These are phyloP conservation scores for Phrynocephalus vlangalii DNA, from an alignment of 2,797 vertebrate species.

Conservation along the genomic window DNA sequence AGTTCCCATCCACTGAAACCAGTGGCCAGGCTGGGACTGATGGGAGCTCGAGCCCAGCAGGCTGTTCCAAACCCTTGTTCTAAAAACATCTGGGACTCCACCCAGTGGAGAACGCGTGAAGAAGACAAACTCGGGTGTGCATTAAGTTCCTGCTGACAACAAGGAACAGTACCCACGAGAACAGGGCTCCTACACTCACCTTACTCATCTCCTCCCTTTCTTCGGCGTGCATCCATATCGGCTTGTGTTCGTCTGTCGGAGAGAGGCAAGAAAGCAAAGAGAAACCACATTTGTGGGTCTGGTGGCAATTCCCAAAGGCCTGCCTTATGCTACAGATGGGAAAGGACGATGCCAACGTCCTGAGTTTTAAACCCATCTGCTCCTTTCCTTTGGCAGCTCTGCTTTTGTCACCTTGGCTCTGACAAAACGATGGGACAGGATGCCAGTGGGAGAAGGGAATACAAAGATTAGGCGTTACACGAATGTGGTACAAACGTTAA, in stretches of 20 bases:
- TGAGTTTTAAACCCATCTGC: not conserved
- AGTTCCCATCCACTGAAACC: not conserved
- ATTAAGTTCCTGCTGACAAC: not conserved
- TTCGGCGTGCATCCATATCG: slow-evolving; percentile 99
- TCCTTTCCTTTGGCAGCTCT: not conserved
- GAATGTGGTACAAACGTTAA: not conserved
- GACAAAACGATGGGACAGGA: not conserved
- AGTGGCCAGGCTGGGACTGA: not conserved
- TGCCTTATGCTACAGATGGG: not conserved
- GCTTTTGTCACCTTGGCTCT: not conserved
- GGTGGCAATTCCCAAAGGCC: not conserved
- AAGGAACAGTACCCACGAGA: not conserved
- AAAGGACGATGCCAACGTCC: not conserved
- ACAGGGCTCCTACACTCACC: slow-evolving; percentile 79
- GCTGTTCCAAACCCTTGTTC: not conserved
- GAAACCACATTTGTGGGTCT: no score
- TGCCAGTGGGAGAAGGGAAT: not conserved
- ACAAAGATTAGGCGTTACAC: no score
- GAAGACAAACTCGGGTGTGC: not conserved
- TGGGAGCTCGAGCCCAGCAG: not conserved
- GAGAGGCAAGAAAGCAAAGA: slow-evolving; percentile 6
- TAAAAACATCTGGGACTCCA: not conserved
- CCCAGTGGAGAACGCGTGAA: not conserved
- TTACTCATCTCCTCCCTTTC: slow-evolving; percentile 98
- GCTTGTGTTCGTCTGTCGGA: slow-evolving; percentile 93